phyloP scores from a whole-genome alignment of 2,113 vertebrate species.

The Xerus inauris region DNA sequence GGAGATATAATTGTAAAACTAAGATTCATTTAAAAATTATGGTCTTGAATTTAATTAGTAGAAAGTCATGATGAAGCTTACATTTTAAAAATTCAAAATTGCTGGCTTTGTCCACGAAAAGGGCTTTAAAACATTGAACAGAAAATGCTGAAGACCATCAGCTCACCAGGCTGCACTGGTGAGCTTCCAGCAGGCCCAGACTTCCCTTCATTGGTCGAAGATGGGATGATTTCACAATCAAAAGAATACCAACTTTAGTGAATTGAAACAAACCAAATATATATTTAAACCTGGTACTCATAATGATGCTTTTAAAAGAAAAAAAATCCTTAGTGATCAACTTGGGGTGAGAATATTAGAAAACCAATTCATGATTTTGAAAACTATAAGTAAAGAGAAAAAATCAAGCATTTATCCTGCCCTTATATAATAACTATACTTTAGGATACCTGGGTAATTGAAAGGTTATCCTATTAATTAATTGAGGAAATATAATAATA shows the following conservation, averaged over 20 bases:
- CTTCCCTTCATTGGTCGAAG: slow-evolving; percentile 3
- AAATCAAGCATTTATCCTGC: not conserved
- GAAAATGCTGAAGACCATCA: not conserved
- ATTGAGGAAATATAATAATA: not conserved
- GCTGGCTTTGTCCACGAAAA: not conserved
- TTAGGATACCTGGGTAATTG: not conserved
- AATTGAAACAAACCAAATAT: slow-evolving; percentile 7
- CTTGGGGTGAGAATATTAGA: not conserved
- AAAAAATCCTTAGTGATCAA: not conserved
- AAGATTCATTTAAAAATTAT: slow-evolving; percentile 9
- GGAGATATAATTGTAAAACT: not conserved
- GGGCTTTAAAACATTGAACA: not conserved
- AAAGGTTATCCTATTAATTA: not conserved
- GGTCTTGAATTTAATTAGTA: slow-evolving; percentile 19
- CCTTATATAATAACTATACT: not conserved
- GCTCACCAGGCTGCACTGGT: not conserved
- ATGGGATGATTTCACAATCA: not conserved
- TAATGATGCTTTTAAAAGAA: not conserved
- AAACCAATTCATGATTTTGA: not conserved
- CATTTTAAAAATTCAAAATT: slow-evolving; percentile 24
- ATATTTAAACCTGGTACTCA: not conserved
- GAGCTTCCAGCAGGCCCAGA: not conserved
- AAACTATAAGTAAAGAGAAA: not conserved
- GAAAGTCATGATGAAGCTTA: slow-evolving; percentile 36
- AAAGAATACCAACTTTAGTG: not conserved